phyloP scores from a whole-genome alignment of 1,140 invertebrate genomes.

The Drosophila seguyi region DNA sequence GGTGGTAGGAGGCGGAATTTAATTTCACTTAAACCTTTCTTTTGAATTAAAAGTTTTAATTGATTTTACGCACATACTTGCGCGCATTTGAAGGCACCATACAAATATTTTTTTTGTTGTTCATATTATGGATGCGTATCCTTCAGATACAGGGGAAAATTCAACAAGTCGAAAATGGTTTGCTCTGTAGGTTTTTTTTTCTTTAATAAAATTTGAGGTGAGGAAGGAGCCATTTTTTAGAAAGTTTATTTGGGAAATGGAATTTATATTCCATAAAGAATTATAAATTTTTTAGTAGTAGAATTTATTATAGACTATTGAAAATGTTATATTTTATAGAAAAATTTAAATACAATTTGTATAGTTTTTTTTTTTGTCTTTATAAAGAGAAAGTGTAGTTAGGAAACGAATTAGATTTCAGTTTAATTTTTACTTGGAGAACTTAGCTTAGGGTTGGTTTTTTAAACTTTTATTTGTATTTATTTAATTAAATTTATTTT shows the following conservation, averaged over 20 bases:
- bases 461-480: no score
- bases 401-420: not conserved
- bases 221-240: not conserved
- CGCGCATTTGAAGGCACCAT: constrained; percentile 24
- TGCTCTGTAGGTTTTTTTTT: not conserved
- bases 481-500: no score
- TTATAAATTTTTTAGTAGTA: no score
- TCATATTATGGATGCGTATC: constrained; percentile 28
- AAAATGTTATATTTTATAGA: no score
- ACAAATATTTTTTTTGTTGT: constrained; percentile 33
- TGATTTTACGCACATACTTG: constrained; percentile 61
- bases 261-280: no score
- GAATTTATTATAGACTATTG: no score
- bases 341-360: not conserved
- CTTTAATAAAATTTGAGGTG: not conserved
- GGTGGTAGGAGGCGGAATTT: constrained; percentile 24
- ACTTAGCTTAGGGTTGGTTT: no score
- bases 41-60: constrained; percentile 79
- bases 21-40: constrained; percentile 79
- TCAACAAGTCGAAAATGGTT: not conserved
- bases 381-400: not conserved
- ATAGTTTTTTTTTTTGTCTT: not conserved
- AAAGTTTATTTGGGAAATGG: not conserved
- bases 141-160: not conserved
- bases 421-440: no score